Evolutionary conservation across 1,140 invertebrate species (phyloP).

Genomic region (Acromyrmex echinatior): DNA sequence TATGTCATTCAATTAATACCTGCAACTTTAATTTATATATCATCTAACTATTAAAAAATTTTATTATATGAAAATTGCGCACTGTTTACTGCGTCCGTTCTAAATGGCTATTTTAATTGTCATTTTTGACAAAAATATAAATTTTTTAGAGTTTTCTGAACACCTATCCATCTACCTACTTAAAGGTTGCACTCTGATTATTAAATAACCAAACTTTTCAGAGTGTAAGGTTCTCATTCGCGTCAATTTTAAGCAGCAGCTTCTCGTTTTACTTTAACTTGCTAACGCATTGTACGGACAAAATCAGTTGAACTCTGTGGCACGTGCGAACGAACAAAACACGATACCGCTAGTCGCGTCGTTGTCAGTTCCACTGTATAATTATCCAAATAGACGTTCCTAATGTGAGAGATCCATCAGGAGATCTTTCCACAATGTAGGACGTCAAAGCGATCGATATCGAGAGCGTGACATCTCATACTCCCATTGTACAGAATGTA

Average conservation of each 20-base stretch:
- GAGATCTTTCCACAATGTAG: neutral
- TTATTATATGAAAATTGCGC: too few relatives aligned
- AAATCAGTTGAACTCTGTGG: neutral
- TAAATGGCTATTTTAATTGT: too few relatives aligned
- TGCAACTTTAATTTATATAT: too few relatives aligned
- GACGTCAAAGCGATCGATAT: slow-evolving; percentile 18
- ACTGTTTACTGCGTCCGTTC: too few relatives aligned
- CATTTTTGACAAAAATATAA: too few relatives aligned
- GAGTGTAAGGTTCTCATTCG: neutral
- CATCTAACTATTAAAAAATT: too few relatives aligned
- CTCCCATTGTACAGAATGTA: slow-evolving; percentile 1
- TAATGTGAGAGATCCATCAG: neutral
- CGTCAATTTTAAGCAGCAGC: neutral
- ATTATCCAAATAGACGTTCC: slow-evolving; percentile 1
- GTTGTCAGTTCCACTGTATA: neutral
- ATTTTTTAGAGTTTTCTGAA: too few relatives aligned
- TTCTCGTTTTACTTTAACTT: neutral
- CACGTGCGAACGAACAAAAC: slow-evolving; percentile 37
- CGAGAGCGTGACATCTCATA: slow-evolving; percentile 15
- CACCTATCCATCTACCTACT: too few relatives aligned
- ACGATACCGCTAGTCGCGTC: slow-evolving; percentile 31
- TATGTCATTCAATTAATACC: too few relatives aligned
- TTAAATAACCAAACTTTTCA: neutral
- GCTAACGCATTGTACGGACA: neutral
- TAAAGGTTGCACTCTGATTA: too few relatives aligned